Conservation (phyloP, 1,140 invertebrate species). For the Psilanteris sp. region DNA sequence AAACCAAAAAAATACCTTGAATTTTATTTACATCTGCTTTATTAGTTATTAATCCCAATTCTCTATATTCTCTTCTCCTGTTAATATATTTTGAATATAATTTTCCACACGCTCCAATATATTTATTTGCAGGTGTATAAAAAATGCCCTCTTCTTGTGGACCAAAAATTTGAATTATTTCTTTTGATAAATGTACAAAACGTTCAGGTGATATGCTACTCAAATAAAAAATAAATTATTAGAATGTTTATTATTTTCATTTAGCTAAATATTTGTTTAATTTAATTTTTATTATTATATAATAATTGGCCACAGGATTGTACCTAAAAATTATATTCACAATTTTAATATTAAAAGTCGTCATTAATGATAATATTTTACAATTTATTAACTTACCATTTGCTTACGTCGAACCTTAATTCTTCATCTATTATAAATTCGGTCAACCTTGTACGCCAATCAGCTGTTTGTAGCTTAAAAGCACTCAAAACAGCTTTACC, state of each 20-base stretch:
- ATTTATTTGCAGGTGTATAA: constrained; percentile 3
- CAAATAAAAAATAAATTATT: no score
- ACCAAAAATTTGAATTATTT: constrained; percentile 22
- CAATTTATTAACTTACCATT: constrained; percentile 1
- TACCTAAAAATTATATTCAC: no score
- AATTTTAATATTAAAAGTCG: no score
- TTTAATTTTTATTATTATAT: no score
- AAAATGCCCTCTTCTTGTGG: constrained; percentile 5
- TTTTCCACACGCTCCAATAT: constrained; percentile 14
- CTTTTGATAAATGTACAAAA: constrained; percentile 6
- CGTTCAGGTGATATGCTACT: constrained; percentile 10
- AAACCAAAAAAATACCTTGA: no score
- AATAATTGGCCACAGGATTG: no score
- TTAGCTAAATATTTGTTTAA: no score
- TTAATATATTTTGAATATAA: constrained; percentile 23
- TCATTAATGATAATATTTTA: constrained; percentile 1
- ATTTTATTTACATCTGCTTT: no score
- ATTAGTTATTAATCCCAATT: constrained; percentile 18
- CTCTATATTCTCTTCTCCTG: constrained; percentile 15
- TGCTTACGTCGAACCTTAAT: constrained; percentile 2
- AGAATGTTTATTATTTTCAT: no score
- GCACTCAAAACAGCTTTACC: constrained; percentile 6
- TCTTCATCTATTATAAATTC: constrained; percentile 20
- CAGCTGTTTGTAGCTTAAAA: background rate
- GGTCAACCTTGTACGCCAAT: constrained; percentile 9